phyloP scores from a whole-genome alignment of 2,797 vertebrate genomes.

The Serranus cabrilla region DNA sequence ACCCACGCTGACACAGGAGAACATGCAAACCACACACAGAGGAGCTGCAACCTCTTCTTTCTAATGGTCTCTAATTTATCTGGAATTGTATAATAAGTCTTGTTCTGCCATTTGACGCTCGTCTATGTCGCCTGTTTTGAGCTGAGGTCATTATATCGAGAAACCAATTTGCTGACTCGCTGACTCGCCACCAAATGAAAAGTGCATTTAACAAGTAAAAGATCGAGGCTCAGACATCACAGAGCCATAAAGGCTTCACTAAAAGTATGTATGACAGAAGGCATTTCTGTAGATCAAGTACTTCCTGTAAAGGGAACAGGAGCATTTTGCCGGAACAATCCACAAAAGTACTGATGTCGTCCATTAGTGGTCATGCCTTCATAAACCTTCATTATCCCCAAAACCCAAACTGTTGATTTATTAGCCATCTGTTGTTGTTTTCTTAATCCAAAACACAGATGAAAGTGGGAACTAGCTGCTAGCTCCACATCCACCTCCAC shows the following conservation, averaged over 20 bases:
- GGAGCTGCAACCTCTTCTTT: too few species aligned
- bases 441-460: slow-evolving; percentile 4
- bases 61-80: too few species aligned
- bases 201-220: not conserved
- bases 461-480: slow-evolving; percentile 12
- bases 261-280: not conserved
- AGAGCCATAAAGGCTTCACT: not conserved
- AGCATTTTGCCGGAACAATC: not conserved
- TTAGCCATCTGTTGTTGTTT: slow-evolving; percentile 12
- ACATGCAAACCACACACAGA: too few species aligned
- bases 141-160: not conserved
- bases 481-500: not conserved
- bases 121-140: not conserved
- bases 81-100: too few species aligned
- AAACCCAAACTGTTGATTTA: not conserved
- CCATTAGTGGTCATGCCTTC: not conserved
- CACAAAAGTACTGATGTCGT: not conserved
- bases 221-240: not conserved
- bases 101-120: too few species aligned
- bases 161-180: not conserved
- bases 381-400: not conserved
- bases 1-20: too few species aligned
- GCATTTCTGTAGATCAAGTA: too few species aligned
- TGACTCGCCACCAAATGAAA: not conserved
- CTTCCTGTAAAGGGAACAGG: not conserved